Base-by-base conservation (phyloP, 2,888 invertebrate species). In the Agrypnus murinus region DNA sequence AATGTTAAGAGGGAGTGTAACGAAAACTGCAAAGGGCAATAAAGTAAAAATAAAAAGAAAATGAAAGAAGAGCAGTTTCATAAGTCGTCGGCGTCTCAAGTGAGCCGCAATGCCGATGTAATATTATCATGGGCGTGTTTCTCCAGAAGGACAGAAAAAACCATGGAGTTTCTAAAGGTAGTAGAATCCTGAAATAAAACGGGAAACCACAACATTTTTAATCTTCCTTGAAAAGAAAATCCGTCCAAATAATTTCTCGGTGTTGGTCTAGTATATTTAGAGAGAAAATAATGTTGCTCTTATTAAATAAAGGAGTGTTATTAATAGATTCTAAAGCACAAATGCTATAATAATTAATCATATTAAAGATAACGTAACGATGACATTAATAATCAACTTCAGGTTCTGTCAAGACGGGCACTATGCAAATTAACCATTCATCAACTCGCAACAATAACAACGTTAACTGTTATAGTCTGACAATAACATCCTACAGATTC, bases 11-110 rank as follows among this genome's bases (percentile, higher is more conserved):
- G 25, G 25, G 17, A 9, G 55, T 4, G 15, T 10, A 14, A 50
- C 31, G 32, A 40, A 31, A 50, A 43, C 50, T 64, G 58, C 31
- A 43, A n/a, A 40, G 38, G 15, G 40, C 58, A 58, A 58, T 58
- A 58, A 58, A 58, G 40, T 19, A 43, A 46, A 34, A 65, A 17
- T 45, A 65, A 46, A 64, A 58, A 57, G 57, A 46, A 55, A 36
- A 65, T 65, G 46, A 65, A 65, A 58, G 65, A 36, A 36, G 17
- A 46, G 46, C 55, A 48, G 55, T 46, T 48, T 55, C 45, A 55
- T 65, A 65, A 65, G 65, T 65, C 32, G 58, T 19, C 55, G 43
- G 45, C 53, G 53, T 58, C 57, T 65, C 45, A 46, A 58, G 62
- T 48, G 62, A 36, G 34, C 65, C 57, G 45, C 65, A 46, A 32